Percentiles rank a stretch among this genome's conserved stretches.
Evolutionary conservation across 2,113 vertebrate species (phyloP).

Genomic region (Apteryx owenii): DNA sequence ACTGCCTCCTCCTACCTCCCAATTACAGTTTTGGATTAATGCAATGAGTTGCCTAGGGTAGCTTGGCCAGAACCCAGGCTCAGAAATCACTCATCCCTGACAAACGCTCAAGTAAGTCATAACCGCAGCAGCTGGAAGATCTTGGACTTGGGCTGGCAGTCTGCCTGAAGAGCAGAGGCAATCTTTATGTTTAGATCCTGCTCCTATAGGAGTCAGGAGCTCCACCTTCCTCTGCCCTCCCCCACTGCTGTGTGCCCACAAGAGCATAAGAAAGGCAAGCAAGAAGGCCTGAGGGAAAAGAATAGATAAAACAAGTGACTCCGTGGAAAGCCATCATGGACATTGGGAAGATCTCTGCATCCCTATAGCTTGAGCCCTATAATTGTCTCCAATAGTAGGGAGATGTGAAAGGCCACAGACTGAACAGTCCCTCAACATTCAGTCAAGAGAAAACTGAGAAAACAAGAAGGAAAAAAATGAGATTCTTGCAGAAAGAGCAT

Average conservation of each 20-base stretch:
- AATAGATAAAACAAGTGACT: neutral
- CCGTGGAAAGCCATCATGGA: neutral
- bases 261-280: neutral
- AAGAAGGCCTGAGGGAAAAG: neutral
- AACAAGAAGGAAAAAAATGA: neutral
- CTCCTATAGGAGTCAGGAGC: neutral
- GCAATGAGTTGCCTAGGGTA: neutral
- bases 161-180: neutral
- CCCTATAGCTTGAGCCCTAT: neutral
- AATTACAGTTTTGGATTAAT: conserved; percentile 31
- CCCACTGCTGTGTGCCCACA: neutral
- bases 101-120: neutral
- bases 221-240: neutral
- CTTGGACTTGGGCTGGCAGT: conserved; percentile 10
- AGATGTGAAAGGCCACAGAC: neutral
- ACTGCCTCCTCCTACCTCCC: neutral
- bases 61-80: conserved; percentile 33
- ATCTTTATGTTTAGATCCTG: neutral
- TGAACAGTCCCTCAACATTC: neutral
- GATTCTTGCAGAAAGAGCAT: neutral
- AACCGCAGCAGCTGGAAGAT: conserved; percentile 17
- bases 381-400: neutral
- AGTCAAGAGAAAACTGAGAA: neutral
- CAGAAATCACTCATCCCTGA: conserved; percentile 18
- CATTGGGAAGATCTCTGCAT: neutral